Conservation (phyloP, 2,888 invertebrate genomes). For the Protula sp. region DNA sequence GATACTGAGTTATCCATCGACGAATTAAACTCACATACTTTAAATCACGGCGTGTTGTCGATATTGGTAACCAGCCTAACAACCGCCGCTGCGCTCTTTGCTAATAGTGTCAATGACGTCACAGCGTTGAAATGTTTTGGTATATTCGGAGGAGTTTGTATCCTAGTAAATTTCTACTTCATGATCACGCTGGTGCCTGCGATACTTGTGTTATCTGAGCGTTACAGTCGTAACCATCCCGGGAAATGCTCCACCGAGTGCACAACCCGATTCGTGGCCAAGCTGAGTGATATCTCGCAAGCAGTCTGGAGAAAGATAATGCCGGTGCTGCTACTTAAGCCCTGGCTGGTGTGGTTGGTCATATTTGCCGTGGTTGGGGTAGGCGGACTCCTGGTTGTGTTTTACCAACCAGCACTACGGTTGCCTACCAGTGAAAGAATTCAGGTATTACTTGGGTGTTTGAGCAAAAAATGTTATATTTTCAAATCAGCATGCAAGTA, state of each 20-base stretch:
- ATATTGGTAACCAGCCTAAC: constrained; percentile 92
- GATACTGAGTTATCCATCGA: constrained; percentile 52
- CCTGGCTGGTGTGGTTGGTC: constrained; percentile 51
- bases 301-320: constrained; percentile 51
- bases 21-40: constrained; percentile 61
- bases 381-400: neutral
- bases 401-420: neutral
- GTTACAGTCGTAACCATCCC: constrained; percentile 35
- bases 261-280: neutral
- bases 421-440: neutral
- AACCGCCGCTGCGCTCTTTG: constrained; percentile 88
- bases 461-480: too few species aligned
- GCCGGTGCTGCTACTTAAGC: constrained; percentile 46
- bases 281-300: neutral
- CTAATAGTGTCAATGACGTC: constrained; percentile 84
- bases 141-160: constrained; percentile 82
- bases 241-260: neutral
- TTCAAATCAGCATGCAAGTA: too few species aligned
- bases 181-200: constrained; percentile 90
- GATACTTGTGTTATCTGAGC: constrained; percentile 72
- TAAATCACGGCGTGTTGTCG: constrained; percentile 81
- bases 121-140: constrained; percentile 75
- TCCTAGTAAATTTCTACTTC: constrained; percentile 82
- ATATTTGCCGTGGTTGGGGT: constrained; percentile 9
- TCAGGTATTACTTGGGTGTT: too few species aligned